Evolutionary conservation across 2,888 invertebrate species (phyloP), one percentile per base, ranked within the genome.

Genomic region (Agrochola circellaris): DNA sequence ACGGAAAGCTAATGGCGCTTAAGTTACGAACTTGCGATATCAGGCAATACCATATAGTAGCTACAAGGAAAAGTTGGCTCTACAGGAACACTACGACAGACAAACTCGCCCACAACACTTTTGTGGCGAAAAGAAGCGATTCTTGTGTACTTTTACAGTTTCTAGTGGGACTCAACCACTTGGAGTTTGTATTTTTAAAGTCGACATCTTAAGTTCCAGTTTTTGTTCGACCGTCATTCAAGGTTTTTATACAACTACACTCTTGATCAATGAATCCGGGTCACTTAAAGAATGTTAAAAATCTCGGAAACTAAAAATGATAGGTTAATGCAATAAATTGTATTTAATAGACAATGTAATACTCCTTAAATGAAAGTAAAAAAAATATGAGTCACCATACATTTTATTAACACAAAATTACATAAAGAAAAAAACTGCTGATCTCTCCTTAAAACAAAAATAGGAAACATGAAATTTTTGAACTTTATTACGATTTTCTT

Each of bases 81-180:
- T 51, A 72, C 61, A 67, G 45, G 64, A 72, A 73, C 66, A 67
- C 58, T 58, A 9, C 85, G 65, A 74, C 72, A 73, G 85, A 77
- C 74, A 77, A 84, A 84, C 82, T 84, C 56, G 2, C 61, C 42
- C 65, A 77, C 85, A 72, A 75, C 82, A 70, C 82, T 84, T 71
- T 66, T 75, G 72, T 81, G 65, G 65, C 30, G 64, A 82, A 75
- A 77, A 85, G 73, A 51, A 85, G 60, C 82, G 48, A 70, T 61
- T 82, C 83, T 73, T 82, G 68, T 84, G 71, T 65, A 66, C 68
- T 82, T 80, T 74, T 72, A 82, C 58, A 81, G 71, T 75, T 72
- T 80, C 73, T 70, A 60, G 56, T 73, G 69, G 38, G 42, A 72
- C 48, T 71, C 58, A 20, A 26, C 42, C 56, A 42, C 61, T 70